Evolutionary conservation across 2,888 invertebrate species (phyloP), one percentile per base, ranked within the genome.

Genomic region (Leptopilina myrica): DNA sequence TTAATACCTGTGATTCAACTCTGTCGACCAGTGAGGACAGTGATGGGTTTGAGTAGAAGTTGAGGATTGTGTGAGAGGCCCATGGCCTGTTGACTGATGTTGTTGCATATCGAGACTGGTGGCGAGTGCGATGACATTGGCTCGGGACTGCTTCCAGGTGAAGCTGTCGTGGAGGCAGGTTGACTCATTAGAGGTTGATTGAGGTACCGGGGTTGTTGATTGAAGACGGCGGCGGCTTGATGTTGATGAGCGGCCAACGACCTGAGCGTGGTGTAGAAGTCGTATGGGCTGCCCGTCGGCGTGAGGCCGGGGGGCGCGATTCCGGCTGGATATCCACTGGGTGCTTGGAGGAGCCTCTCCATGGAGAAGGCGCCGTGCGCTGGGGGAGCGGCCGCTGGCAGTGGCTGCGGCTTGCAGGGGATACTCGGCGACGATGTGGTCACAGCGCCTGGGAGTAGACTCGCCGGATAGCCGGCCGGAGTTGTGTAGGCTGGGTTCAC

Each of bases 351-450:
- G 1, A 93, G 87, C 78, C 93, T 88, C 56, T 93, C 93, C 85
- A 93, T 91, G 73, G 93, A 92, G 87, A 93, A 93, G 2, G 88
- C 93, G 49, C 93, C 91, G 82, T 93, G 92, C 82, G 93, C 91
- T 80, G 92, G 91, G 78, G 93, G 91, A 81, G 93, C 84, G 7
- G 82, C 81, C 46, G 90, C 89, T 1, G 91, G 89, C 3, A 92
- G 80, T 0, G 92, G 89, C 64, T 92, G 92, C 0, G 92, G 92
- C 78, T 92, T 92, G 84, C 91, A 91, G 0, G 92, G 92, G 79
- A 92, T 80, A 8, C 86, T 87, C 0, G 80, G 73, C 11, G 78
- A 59, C 1, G 80, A 77, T n/a, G 76, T 79, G 11, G 80, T 64
- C 62, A 84, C 85, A 0, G 88, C 87, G 6, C 89, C 91, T 11